Evolutionary conservation across 2,797 vertebrate genomes (phyloP), one percentile per base, ranked within the genome.

Genomic region (Melanitta fusca): DNA sequence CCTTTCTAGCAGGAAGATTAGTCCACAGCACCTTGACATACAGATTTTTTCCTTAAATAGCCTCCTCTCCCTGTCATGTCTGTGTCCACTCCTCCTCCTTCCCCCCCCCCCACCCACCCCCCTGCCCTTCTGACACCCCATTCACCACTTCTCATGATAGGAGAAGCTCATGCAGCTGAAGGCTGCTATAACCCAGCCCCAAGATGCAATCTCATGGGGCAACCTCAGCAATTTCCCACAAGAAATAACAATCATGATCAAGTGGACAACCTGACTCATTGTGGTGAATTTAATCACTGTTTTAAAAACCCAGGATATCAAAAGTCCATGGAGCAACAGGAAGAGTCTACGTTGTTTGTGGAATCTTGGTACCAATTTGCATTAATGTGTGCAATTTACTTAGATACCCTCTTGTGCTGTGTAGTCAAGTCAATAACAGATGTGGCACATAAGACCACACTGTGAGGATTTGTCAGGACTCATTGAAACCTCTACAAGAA

Each of bases 381-480:
- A 13, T 54, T 39, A 51, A 20, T 0, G 1, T 20, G 20, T 80
- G 60, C 14, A 49, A 13, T 72, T 88, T 78, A 21, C 47, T 18
- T 17, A 24, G 45, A 20, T 38, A 65, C 13, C 74, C 81, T 51
- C 56, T 72, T 43, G 61, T 61, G 53, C 32, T 68, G 25, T 13
- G 4, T 6, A 45, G 51, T n/a, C 77, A 73, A 74, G 80, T 47
- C 70, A 70, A 1, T 30, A 73, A 27, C 60, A 91, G 69, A 60
- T 77, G 56, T 53, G 69, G 41, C 61, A 30, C 10, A 3, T 32
- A 4, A 27, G 58, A 28, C 65, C 80, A 71, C 73, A 66, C 11
- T 0, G 0, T 6, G 69, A 85, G 60, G 60, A 60, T 38, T 20
- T 7, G 0, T 58, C 62, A 79, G 61, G 77, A 10, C 30, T 56